Percentiles rank a stretch among this genome's conserved stretches.
Conservation (phyloP, 1,140 invertebrate genomes). For the Brachionus asplanchnoidis region DNA sequence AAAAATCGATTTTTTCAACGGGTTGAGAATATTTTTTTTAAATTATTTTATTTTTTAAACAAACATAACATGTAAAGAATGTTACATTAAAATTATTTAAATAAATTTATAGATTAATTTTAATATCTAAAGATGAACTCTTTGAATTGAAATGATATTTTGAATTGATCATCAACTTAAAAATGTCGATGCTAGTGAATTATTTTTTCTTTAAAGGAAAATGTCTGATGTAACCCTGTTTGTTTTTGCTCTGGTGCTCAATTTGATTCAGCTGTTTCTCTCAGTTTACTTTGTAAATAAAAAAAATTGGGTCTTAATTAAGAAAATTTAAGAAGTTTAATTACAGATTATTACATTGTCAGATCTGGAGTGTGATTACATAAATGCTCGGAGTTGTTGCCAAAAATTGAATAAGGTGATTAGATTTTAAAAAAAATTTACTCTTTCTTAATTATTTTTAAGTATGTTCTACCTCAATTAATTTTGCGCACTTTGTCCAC, state of each 20-base stretch:
- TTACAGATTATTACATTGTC: constrained; percentile 28
- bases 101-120: too few species aligned
- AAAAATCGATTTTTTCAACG: too few species aligned
- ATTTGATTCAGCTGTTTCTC: not conserved
- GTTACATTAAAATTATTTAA: too few species aligned
- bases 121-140: too few species aligned
- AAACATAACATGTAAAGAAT: too few species aligned
- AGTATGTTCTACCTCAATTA: constrained; percentile 32
- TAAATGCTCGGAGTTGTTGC: constrained; percentile 16
- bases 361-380: constrained; percentile 39
- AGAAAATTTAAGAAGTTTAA: not conserved
- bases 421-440: not conserved
- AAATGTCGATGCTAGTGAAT: too few species aligned
- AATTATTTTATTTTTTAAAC: too few species aligned
- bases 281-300: constrained; percentile 37
- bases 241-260: not conserved
- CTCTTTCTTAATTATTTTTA: not conserved
- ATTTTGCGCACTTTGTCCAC: not conserved
- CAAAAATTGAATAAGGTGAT: constrained; percentile 38
- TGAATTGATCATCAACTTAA: too few species aligned
- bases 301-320: not conserved
- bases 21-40: too few species aligned
- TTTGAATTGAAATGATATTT: too few species aligned
- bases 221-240: not conserved
- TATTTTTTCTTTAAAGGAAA: not conserved